These are phyloP conservation scores for Aporrectodea caliginosa DNA, from an alignment of 1,140 invertebrate species.

Conservation along the genomic window DNA sequence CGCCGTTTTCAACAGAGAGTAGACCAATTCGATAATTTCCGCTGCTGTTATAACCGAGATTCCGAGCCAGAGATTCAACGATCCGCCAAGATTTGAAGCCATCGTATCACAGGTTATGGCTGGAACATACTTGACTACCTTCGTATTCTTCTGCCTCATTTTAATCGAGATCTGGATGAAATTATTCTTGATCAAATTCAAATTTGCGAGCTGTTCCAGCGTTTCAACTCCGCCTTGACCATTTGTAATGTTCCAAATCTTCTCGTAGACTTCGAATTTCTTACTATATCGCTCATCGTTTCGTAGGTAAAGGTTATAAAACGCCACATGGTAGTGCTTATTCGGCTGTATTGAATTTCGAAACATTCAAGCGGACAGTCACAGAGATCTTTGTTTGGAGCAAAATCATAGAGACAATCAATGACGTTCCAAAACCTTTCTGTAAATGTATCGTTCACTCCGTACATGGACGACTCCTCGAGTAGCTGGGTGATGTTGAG, in stretches of 20 bases:
- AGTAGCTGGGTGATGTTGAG: background rate
- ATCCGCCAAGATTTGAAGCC: background rate
- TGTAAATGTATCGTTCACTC: background rate
- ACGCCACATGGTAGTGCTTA: background rate
- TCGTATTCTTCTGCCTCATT: background rate
- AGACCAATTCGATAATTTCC: background rate
- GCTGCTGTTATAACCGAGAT: background rate
- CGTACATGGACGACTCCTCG: background rate
- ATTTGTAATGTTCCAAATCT: background rate
- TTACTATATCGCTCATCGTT: background rate
- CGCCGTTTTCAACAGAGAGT: background rate
- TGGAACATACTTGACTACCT: background rate
- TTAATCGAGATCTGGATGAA: background rate
- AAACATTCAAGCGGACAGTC: background rate
- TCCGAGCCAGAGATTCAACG: background rate
- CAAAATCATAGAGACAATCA: background rate
- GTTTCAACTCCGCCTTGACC: background rate
- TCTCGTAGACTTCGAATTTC: background rate
- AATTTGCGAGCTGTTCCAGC: background rate
- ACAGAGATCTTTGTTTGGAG: background rate
- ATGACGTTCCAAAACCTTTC: background rate
- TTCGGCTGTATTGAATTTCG: background rate
- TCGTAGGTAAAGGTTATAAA: background rate
- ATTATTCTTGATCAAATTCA: background rate
- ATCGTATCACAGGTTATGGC: background rate